phyloP scores from a whole-genome alignment of 2,888 invertebrate genomes.

The Pantelozetes paolii region DNA sequence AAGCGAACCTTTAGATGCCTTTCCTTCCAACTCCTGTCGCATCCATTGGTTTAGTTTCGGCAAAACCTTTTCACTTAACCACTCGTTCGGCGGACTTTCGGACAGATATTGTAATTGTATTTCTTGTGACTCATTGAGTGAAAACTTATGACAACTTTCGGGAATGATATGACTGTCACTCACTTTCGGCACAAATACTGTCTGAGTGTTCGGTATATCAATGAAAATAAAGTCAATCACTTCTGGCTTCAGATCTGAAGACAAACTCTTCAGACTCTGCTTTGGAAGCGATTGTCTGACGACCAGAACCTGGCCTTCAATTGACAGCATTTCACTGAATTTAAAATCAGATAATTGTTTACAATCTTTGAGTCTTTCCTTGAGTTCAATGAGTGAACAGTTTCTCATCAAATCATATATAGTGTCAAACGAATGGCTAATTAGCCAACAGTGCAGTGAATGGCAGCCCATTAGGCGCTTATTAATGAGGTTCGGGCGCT shows the following conservation, averaged over 20 bases:
- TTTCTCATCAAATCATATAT: not conserved
- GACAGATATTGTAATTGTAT: conserved; percentile 24
- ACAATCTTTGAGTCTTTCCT: not conserved
- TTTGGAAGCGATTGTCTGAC: conserved; percentile 35
- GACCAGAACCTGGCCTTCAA: not conserved
- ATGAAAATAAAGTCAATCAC: conserved; percentile 41
- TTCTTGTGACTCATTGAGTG: conserved; percentile 17
- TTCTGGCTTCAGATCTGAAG: not conserved
- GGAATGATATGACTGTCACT: not conserved
- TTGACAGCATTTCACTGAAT: not conserved
- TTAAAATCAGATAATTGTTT: not conserved
- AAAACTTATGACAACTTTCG: conserved; percentile 16
- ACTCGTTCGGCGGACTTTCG: conserved; percentile 13
- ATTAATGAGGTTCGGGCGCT: conserved; percentile 45
- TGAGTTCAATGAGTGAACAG: conserved; percentile 20
- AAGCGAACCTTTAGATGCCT: conserved; percentile 57
- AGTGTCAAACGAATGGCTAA: not conserved
- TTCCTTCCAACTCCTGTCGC: conserved; percentile 6
- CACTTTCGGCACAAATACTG: conserved; percentile 19
- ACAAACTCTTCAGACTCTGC: not conserved
- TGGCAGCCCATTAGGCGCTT: conserved; percentile 42
- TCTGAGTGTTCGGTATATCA: conserved; percentile 33
- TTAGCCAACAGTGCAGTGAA: conserved; percentile 7
- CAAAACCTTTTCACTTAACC: conserved; percentile 42
- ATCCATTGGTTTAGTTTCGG: conserved; percentile 45